Evolutionary conservation across 2,888 invertebrate species (phyloP).

Genomic region (Leptopilina drosophilae): DNA sequence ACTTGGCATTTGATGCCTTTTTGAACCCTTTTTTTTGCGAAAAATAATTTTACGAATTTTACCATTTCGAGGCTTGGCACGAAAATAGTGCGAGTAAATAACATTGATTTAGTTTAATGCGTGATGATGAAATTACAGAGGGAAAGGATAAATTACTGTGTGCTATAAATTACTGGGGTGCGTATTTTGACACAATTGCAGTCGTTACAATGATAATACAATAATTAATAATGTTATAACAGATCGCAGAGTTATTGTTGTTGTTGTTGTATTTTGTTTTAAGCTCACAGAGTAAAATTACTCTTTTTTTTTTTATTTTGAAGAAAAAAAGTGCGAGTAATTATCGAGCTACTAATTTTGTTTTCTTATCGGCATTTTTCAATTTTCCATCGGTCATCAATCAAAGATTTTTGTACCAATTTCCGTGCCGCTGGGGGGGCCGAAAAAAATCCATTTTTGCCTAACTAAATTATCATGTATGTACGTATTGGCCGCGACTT

Average conservation of each 20-base stretch:
- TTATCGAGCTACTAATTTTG: constrained; percentile 24
- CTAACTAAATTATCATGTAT: constrained; percentile 53
- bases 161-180: constrained; percentile 25
- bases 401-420: constrained; percentile 61
- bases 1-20: constrained; percentile 16
- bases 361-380: constrained; percentile 12
- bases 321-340: constrained; percentile 22
- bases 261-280: background rate
- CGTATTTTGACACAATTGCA: constrained; percentile 21
- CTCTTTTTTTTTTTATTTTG: background rate
- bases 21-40: background rate
- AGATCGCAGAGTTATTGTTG: too few species aligned
- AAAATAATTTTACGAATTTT: background rate
- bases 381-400: constrained; percentile 51
- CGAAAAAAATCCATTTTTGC: constrained; percentile 52
- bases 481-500: constrained; percentile 56
- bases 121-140: constrained; percentile 13
- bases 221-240: constrained; percentile 3
- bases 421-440: constrained; percentile 59
- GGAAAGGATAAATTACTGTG: constrained; percentile 11
- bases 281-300: constrained; percentile 8
- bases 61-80: constrained; percentile 19
- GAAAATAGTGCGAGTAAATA: constrained; percentile 24
- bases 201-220: constrained; percentile 23
- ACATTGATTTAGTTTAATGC: constrained; percentile 25